Conservation (phyloP, 2,888 invertebrate species). For the Tetanocera ferruginea region DNA sequence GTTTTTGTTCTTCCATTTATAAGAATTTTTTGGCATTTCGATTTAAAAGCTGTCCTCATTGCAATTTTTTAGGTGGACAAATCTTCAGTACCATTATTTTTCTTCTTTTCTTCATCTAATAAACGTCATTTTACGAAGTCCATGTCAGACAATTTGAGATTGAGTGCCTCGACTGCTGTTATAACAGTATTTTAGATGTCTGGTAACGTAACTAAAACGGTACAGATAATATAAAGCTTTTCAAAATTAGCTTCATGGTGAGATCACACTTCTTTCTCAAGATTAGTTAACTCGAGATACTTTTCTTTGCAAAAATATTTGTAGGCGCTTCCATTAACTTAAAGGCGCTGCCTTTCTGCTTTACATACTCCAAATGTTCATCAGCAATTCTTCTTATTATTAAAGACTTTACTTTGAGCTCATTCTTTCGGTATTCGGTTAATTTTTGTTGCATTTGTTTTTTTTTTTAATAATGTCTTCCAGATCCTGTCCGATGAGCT, state of each 20-base stretch:
- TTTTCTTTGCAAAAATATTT: slow-evolving; percentile 12
- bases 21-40: background rate
- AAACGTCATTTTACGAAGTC: too few relatives aligned
- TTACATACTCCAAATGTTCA: too few relatives aligned
- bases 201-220: slow-evolving; percentile 13
- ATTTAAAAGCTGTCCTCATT: background rate
- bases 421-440: background rate
- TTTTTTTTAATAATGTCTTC: too few relatives aligned
- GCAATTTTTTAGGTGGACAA: background rate
- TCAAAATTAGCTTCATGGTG: slow-evolving; percentile 7
- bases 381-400: background rate
- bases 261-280: background rate
- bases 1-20: background rate
- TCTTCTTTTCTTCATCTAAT: too few relatives aligned
- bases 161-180: background rate
- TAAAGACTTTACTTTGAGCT: background rate
- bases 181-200: background rate
- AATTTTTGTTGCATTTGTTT: background rate
- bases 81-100: background rate
- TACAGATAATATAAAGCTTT: slow-evolving; percentile 7
- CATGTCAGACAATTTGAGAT: background rate
- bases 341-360: background rate
- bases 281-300: background rate
- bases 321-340: background rate
- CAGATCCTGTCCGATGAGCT: too few relatives aligned